phyloP scores from a whole-genome alignment of 2,888 invertebrate species.

The Melinaea menophilus region DNA sequence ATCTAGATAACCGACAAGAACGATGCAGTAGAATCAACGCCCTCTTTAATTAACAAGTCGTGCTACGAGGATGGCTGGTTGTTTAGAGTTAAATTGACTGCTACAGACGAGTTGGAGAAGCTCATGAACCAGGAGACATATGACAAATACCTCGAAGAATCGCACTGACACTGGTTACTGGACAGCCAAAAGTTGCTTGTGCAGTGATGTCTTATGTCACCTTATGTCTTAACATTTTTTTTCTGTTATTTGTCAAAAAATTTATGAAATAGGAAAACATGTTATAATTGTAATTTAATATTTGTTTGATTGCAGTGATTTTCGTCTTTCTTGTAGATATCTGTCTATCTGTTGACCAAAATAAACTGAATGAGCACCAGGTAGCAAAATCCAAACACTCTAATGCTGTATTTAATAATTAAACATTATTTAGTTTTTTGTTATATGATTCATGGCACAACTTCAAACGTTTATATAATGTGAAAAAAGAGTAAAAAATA shows the following conservation, averaged over 20 bases:
- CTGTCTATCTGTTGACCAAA: too few relatives aligned
- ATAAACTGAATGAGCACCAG: too few relatives aligned
- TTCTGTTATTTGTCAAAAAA: background rate
- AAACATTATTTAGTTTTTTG: too few relatives aligned
- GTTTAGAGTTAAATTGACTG: constrained; percentile 84
- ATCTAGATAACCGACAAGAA: constrained; percentile 84
- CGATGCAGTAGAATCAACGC: constrained; percentile 82
- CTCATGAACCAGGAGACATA: constrained; percentile 88
- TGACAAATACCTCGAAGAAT: constrained; percentile 74
- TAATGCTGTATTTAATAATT: too few relatives aligned
- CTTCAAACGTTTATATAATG: too few relatives aligned
- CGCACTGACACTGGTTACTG: constrained; percentile 40
- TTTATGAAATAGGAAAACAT: background rate
- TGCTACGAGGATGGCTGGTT: constrained; percentile 93
- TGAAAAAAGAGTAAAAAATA: too few relatives aligned
- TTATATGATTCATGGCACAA: too few relatives aligned
- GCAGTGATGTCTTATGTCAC: background rate
- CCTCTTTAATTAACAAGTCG: constrained; percentile 88
- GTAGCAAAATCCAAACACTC: too few relatives aligned
- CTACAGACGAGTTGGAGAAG: constrained; percentile 80
- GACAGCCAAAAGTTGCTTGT: background rate
- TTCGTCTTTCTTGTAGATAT: too few relatives aligned
- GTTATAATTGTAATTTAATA: constrained; percentile 9
- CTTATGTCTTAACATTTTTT: too few relatives aligned
- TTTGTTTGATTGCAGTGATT: too few relatives aligned